Evolutionary conservation across 2,113 vertebrate genomes (phyloP).

Genomic region (Taxidea taxus): DNA sequence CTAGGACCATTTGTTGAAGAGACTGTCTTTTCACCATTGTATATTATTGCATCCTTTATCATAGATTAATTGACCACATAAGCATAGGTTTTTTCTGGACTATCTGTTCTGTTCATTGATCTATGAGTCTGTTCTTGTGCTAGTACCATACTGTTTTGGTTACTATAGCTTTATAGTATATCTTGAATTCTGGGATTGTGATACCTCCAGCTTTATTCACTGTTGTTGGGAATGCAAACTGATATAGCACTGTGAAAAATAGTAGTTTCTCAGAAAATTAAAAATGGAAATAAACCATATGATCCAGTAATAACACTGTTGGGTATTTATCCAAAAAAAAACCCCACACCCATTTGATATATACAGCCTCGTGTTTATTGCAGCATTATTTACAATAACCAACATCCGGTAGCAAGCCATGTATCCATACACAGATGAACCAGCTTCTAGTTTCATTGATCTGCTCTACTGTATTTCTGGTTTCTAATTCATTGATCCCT

Average conservation of each 20-base stretch:
- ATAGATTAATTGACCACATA: neutral
- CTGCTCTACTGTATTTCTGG: too few species aligned
- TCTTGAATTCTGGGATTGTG: neutral
- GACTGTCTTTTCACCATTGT: neutral
- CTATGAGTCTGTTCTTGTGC: neutral
- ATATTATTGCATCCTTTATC: neutral
- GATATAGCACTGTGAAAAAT: neutral
- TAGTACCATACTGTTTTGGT: neutral
- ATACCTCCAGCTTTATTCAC: neutral
- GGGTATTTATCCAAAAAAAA: too few species aligned
- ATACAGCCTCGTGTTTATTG: too few species aligned
- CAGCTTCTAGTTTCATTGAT: too few species aligned
- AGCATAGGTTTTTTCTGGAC: neutral
- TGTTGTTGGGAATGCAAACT: neutral
- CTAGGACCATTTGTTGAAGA: neutral
- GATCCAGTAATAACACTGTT: too few species aligned
- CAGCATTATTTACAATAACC: too few species aligned
- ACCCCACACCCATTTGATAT: too few species aligned
- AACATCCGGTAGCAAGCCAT: too few species aligned
- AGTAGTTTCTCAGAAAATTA: neutral
- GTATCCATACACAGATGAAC: too few species aligned
- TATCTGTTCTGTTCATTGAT: neutral
- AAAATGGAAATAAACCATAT: neutral
- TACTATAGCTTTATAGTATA: neutral
- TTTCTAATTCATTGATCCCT: too few species aligned